Conservation (phyloP, 2,888 invertebrate species). For the Idaea aversata region DNA sequence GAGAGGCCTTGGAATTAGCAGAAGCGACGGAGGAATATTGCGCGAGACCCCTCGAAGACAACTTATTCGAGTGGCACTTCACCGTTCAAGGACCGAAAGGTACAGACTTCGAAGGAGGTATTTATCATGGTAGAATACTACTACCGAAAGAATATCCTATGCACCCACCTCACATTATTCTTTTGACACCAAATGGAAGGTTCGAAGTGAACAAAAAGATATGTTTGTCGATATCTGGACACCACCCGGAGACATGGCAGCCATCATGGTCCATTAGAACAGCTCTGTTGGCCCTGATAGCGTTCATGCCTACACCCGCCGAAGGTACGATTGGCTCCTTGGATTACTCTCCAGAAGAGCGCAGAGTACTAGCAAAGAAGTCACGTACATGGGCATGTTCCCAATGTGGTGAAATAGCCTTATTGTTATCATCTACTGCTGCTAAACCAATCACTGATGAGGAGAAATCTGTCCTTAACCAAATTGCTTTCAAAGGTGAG, state of each 20-base stretch:
- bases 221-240: constrained; percentile 96
- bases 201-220: constrained; percentile 97
- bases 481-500: constrained; percentile 76
- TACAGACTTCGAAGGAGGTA: constrained; percentile 93
- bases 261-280: constrained; percentile 98
- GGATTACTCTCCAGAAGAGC: constrained; percentile 92
- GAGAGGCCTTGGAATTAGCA: constrained; percentile 92
- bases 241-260: constrained; percentile 99
- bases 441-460: constrained; percentile 74
- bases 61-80: constrained; percentile 98
- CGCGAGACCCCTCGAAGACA: constrained; percentile 95
- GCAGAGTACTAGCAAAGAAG: constrained; percentile 89
- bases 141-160: constrained; percentile 97
- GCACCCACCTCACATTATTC: constrained; percentile 97
- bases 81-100: constrained; percentile 94
- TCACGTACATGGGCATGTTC: constrained; percentile 70
- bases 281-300: constrained; percentile 93
- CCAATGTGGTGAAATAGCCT: constrained; percentile 67
- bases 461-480: constrained; percentile 69
- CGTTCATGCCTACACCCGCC: constrained; percentile 96
- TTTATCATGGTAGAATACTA: constrained; percentile 95
- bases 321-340: constrained; percentile 95
- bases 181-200: constrained; percentile 95
- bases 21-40: constrained; percentile 94
- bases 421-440: constrained; percentile 66